Conservation (phyloP, 53 echinoderm and acorn worm species). For the Paelopatides confundens region DNA sequence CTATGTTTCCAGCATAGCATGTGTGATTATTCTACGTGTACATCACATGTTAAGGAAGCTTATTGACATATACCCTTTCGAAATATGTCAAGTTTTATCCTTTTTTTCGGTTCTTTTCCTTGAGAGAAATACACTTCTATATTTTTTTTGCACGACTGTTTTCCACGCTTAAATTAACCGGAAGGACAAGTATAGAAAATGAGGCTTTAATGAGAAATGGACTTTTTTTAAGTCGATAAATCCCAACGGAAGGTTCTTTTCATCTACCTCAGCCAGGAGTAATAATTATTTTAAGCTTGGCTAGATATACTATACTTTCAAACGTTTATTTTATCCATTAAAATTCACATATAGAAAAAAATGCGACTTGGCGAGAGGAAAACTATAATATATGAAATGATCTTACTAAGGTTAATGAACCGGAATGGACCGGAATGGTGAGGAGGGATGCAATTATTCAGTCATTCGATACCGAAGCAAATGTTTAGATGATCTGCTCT, state of each 20-base stretch:
- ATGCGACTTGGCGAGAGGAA: not conserved
- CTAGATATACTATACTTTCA: not conserved
- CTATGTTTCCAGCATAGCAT: too few relatives aligned
- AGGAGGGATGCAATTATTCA: conserved; percentile 26
- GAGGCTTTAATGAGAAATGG: not conserved
- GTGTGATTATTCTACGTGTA: too few relatives aligned
- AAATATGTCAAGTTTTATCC: too few relatives aligned
- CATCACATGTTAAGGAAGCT: too few relatives aligned
- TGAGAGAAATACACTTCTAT: too few relatives aligned
- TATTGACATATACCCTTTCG: too few relatives aligned
- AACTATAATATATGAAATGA: not conserved
- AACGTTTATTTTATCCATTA: not conserved
- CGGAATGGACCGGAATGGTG: conserved; percentile 14
- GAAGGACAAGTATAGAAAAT: not conserved
- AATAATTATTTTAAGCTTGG: not conserved
- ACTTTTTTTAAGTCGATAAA: not conserved
- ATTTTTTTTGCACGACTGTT: not conserved
- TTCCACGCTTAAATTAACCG: not conserved
- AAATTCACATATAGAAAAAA: not conserved
- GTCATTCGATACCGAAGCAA: conserved; percentile 8
- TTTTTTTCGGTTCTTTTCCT: too few relatives aligned
- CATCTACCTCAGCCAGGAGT: not conserved
- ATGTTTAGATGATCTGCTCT: not conserved
- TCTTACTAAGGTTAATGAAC: not conserved
- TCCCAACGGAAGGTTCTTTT: not conserved